Evolutionary conservation across 1,140 invertebrate genomes (phyloP).

Genomic region (Caenorhabditis latens): DNA sequence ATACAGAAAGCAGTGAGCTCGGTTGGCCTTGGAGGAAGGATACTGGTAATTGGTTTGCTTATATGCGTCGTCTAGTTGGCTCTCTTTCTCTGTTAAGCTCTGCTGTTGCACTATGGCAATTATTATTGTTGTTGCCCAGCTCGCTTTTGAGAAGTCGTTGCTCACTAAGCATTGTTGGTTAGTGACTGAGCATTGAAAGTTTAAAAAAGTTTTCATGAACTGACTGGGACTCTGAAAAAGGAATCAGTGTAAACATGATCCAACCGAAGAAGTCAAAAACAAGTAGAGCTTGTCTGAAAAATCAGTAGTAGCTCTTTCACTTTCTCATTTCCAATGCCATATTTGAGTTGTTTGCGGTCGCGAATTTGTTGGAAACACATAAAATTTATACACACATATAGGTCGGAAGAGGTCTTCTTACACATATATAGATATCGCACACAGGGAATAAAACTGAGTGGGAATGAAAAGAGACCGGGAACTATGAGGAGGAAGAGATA

Average conservation of each 20-base stretch:
- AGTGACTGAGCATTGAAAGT: too few species aligned
- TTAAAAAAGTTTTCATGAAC: too few species aligned
- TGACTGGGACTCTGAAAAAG: too few species aligned
- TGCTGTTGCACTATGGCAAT: background rate
- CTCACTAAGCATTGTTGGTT: background rate
- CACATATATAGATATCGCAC: conserved; percentile 3
- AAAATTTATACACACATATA: background rate
- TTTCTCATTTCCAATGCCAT: too few species aligned
- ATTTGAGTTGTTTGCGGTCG: background rate
- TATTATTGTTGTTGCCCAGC: background rate
- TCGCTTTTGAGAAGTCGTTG: background rate
- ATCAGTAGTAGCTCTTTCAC: too few species aligned
- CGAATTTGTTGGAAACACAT: background rate
- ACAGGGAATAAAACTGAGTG: conserved; percentile 5
- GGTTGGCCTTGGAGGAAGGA: background rate
- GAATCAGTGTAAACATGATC: too few species aligned
- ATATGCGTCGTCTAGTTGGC: background rate
- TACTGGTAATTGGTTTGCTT: conserved; percentile 30
- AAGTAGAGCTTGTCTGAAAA: too few species aligned
- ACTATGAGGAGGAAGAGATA: background rate
- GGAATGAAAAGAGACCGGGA: background rate
- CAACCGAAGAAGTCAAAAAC: too few species aligned
- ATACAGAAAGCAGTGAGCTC: background rate
- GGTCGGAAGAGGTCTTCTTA: background rate
- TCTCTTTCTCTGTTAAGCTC: background rate